These are phyloP conservation scores for Lapara coniferarum DNA, from an alignment of 2,888 invertebrate species.

Conservation along the genomic window DNA sequence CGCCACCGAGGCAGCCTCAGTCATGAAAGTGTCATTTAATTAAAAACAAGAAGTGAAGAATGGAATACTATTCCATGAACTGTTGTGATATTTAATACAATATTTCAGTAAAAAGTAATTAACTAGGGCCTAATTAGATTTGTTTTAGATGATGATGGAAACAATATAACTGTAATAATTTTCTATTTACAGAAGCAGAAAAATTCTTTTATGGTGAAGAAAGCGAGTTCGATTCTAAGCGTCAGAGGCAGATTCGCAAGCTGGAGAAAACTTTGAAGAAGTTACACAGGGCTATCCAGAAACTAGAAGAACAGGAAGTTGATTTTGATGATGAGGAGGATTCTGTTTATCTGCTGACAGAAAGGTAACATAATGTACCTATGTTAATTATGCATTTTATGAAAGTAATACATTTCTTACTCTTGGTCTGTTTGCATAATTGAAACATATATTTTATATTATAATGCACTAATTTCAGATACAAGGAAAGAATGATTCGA, in stretches of 20 bases:
- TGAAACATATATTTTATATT: background rate
- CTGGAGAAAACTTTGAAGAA: constrained; percentile 85
- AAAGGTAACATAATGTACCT: constrained; percentile 67
- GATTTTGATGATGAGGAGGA: constrained; percentile 89
- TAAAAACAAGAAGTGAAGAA: too few species aligned
- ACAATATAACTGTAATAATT: too few species aligned
- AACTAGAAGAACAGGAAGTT: constrained; percentile 87
- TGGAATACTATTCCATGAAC: too few species aligned
- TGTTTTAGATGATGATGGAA: too few species aligned
- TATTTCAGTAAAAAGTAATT: too few species aligned
- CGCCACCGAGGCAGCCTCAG: too few species aligned
- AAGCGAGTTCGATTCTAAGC: constrained; percentile 68
- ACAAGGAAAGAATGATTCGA: constrained; percentile 74
- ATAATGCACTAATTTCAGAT: constrained; percentile 53
- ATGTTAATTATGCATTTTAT: too few species aligned
- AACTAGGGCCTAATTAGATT: too few species aligned
- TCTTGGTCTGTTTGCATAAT: background rate
- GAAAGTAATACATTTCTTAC: too few species aligned
- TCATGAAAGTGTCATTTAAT: too few species aligned
- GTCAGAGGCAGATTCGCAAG: constrained; percentile 80
- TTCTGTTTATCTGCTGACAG: constrained; percentile 88
- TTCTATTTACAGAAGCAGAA: constrained; percentile 50
- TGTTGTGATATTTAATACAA: too few species aligned
- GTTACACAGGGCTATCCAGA: constrained; percentile 86
- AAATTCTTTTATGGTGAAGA: constrained; percentile 57